Conservation (phyloP, 2,888 invertebrate species). For the Diarsia brunnea region DNA sequence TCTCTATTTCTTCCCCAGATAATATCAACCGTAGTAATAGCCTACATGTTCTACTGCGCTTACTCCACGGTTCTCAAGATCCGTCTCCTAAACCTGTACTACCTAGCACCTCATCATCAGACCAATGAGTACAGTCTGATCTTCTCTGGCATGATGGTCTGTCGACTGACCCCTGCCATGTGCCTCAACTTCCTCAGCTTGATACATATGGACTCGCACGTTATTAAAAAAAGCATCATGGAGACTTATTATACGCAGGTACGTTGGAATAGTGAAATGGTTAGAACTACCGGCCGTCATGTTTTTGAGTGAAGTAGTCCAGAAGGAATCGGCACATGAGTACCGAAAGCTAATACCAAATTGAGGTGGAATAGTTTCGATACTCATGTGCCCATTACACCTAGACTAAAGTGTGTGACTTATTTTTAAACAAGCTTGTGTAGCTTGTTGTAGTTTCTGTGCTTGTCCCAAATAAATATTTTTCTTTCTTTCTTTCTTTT, state of each 20-base stretch:
- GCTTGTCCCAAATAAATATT: too few species aligned
- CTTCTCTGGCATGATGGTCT: slow-evolving; percentile 99
- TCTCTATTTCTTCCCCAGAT: slow-evolving; percentile 89
- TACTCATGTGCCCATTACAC: too few species aligned
- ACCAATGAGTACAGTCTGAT: slow-evolving; percentile 99
- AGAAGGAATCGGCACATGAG: too few species aligned
- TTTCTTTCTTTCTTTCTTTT: too few species aligned
- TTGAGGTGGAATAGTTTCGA: too few species aligned
- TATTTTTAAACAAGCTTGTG: too few species aligned
- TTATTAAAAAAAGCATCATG: slow-evolving; percentile 94
- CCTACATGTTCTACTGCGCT: slow-evolving; percentile 99
- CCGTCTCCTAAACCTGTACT: slow-evolving; percentile 98
- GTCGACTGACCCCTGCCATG: slow-evolving; percentile 99
- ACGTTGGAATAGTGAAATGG: neutral
- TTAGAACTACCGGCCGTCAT: too few species aligned
- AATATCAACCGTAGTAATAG: slow-evolving; percentile 97
- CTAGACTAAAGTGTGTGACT: too few species aligned
- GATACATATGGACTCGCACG: slow-evolving; percentile 99
- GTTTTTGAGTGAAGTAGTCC: too few species aligned
- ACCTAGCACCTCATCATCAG: slow-evolving; percentile 99
- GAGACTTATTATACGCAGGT: slow-evolving; percentile 99
- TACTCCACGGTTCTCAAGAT: slow-evolving; percentile 99
- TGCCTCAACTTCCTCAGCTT: slow-evolving; percentile 99
- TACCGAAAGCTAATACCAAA: too few species aligned
- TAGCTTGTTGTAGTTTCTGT: too few species aligned